These are phyloP conservation scores for Perccottus glenii DNA, from an alignment of 2,113 vertebrate species.

Conservation along the genomic window DNA sequence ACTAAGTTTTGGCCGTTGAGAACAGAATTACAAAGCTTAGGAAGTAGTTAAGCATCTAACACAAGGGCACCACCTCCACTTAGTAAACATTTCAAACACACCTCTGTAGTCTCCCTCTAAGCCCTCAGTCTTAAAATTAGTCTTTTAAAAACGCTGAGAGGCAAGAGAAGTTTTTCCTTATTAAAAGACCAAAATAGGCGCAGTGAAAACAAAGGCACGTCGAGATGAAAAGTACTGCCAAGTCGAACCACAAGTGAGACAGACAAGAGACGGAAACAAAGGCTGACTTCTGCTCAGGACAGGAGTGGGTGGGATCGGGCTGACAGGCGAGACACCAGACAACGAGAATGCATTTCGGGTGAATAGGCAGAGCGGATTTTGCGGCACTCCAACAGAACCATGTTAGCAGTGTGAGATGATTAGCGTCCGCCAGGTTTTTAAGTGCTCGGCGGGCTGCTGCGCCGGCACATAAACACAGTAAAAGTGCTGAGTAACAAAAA, in stretches of 20 bases:
- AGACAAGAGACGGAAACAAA: conserved; percentile 51
- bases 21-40: conserved; percentile 54
- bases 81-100: conserved; percentile 27
- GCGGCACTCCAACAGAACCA: conserved; percentile 58
- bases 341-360: conserved; percentile 66
- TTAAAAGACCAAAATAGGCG: conserved; percentile 60
- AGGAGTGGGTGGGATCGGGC: conserved; percentile 65
- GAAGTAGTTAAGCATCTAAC: conserved; percentile 58
- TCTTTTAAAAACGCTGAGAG: conserved; percentile 43
- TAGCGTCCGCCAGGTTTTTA: conserved; percentile 66
- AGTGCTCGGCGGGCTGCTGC: conserved; percentile 59
- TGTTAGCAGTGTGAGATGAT: conserved; percentile 66
- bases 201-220: conserved; percentile 55
- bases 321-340: conserved; percentile 68
- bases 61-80: conserved; percentile 42
- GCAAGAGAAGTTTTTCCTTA: conserved; percentile 50
- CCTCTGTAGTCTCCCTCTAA: conserved; percentile 24
- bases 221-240: conserved; percentile 43
- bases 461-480: conserved; percentile 48
- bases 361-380: conserved; percentile 66
- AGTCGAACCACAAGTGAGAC: conserved; percentile 56
- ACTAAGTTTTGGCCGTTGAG: conserved; percentile 38
- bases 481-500: conserved; percentile 64
- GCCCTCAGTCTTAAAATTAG: conserved; percentile 33
- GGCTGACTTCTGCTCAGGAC: conserved; percentile 65